Evolutionary conservation across 2,113 vertebrate genomes (phyloP), one percentile per base, ranked within the genome.

Genomic region (Rattus norvegicus): DNA sequence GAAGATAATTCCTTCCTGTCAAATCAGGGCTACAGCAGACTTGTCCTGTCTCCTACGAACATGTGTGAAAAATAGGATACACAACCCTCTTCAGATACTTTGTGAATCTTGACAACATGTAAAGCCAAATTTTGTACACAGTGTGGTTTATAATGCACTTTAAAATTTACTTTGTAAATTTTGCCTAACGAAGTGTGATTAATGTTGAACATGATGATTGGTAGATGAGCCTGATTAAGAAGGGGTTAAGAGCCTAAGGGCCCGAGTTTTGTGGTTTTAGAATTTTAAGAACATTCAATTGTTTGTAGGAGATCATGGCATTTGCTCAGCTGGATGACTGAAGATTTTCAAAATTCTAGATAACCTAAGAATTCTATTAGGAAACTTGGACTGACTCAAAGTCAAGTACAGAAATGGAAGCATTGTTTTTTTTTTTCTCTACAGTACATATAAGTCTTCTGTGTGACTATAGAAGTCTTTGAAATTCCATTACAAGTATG

Each of bases 261-360:
- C 69, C 19, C 90, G 33, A 77, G 65, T 5, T 33, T 43, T 30
- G 5, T 72, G 28, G 6, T 83, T 89, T 33, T 59, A 54, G 3
- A 95, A 59, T 12, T 75, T 72, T 47, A 67, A 2, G 22, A 56
- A n/a, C 0, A 52, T 59, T 49, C 10, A 56, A 26, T 26, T 56
- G 8, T 19, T 75, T 7, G 69, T 79, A n/a, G 36, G 2, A 86
- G 0, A 1, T 73, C 7, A 86, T 83, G 13, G 76, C 3, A 90
- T 59, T 86, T 85, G 36, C 17, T 26, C 89, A 69, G 30, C 0
- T 59, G 70, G 80, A 30, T 54, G 12, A 10, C 0, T 69, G 72
- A 52, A 89, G 33, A n/a, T 30, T 47, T 91, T 81, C 13, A 30
- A 90, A 95, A 86, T 80, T 84, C 56, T 47, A 39, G 36, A 36